These are phyloP conservation scores for Scaptomyza polygonia DNA, from an alignment of 2,888 invertebrate genomes.

Conservation along the genomic window DNA sequence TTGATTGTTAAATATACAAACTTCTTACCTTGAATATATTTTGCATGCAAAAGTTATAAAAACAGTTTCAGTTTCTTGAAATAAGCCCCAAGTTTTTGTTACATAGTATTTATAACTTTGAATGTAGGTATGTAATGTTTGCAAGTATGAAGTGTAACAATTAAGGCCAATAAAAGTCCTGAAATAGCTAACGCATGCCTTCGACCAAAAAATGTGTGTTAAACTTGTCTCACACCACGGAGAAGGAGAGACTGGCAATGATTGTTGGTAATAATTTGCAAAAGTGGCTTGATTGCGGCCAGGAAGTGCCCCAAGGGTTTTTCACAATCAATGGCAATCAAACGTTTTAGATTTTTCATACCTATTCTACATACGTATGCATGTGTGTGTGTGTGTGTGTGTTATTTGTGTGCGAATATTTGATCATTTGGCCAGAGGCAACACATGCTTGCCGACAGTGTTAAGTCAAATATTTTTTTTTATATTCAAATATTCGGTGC, in stretches of 20 bases:
- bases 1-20: neutral
- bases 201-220: neutral
- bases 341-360: conserved; percentile 53
- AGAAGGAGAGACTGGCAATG: conserved; percentile 22
- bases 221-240: neutral
- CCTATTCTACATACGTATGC: conserved; percentile 20
- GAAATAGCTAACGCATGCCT: neutral
- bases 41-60: neutral
- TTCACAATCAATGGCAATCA: conserved; percentile 64
- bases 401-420: conserved; percentile 26
- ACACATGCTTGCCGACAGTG: conserved; percentile 31
- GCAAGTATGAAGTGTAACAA: neutral
- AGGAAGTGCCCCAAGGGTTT: conserved; percentile 62
- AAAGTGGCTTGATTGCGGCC: conserved; percentile 62
- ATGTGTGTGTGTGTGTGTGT: conserved; percentile 3
- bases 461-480: conserved; percentile 43
- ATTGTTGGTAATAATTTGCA: conserved; percentile 57
- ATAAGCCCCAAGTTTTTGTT: neutral
- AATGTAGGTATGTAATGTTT: neutral
- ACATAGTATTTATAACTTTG: conserved; percentile 6
- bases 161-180: neutral
- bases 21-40: neutral
- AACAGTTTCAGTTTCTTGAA: conserved; percentile 5
- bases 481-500: conserved; percentile 12
- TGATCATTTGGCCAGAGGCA: conserved; percentile 31